phyloP scores from a whole-genome alignment of 2,113 vertebrate genomes.

The Thinocorus orbignyianus region DNA sequence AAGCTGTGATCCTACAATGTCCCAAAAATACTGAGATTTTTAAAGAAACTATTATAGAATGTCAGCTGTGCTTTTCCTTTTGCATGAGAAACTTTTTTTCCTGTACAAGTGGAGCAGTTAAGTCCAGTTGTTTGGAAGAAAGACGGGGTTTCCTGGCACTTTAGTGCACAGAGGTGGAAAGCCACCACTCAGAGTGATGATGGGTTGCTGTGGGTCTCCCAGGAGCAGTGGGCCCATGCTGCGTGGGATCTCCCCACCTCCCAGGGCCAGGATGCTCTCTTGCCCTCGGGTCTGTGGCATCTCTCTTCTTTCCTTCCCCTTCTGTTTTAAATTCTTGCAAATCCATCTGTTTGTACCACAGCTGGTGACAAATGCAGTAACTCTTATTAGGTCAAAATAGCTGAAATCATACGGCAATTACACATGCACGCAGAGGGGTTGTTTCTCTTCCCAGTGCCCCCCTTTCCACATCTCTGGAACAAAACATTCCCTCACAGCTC shows the following conservation, averaged over 20 bases:
- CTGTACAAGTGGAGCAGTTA: background rate
- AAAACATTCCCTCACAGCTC: constrained; percentile 74
- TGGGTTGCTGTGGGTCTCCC: background rate
- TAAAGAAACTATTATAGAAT: background rate
- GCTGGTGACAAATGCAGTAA: constrained; percentile 64
- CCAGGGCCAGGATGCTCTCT: background rate
- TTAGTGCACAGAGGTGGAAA: background rate
- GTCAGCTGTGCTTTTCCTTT: background rate
- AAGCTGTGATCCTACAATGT: background rate
- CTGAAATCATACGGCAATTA: constrained; percentile 72
- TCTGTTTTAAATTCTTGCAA: constrained; percentile 15
- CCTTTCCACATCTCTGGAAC: constrained; percentile 59
- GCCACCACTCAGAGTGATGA: background rate
- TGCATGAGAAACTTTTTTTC: background rate
- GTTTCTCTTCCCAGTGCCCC: background rate
- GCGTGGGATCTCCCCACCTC: background rate
- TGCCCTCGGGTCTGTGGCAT: background rate
- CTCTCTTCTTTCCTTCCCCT: background rate
- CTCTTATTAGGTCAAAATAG: constrained; percentile 63
- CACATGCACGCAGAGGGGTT: constrained; percentile 39
- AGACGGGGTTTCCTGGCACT: background rate
- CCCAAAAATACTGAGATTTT: background rate
- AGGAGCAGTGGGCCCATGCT: background rate
- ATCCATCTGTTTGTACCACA: constrained; percentile 28
- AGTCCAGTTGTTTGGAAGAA: background rate